Base-by-base conservation (phyloP, 2,113 vertebrate species). In the Halcyon malimbica region DNA sequence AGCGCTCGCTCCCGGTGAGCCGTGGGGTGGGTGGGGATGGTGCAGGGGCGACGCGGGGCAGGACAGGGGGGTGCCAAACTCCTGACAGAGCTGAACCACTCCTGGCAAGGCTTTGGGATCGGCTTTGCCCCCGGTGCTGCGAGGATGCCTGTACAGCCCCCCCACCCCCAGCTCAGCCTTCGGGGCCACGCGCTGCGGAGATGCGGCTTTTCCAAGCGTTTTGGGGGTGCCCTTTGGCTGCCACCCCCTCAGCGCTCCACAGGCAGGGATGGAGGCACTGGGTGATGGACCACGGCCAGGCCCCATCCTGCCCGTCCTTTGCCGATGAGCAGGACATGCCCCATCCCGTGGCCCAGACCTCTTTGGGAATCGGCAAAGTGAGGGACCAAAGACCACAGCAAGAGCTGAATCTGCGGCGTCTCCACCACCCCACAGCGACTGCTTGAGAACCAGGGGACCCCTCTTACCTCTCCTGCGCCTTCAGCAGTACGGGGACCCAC, bases 1-100 rank as follows among this genome's bases (percentile, higher is more conserved):
- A 37, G 31, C 6, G 1, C 19, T 48, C 7, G 3, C 28, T 39
- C 18, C 31, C 5, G 33, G 26, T 3, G 50, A 56, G 57, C 75
- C 29, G 50, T 4, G 5, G n/a, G 13, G 26, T 1, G 11, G 46
- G 10, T 60, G 46, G 37, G 20, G 44, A 28, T 44, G 68, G 21
- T 3, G 1, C 1, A 10, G 41, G 56, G 41, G 31, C 25, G 48
- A 46, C 2, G 0, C 1, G 1, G 46, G 51, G 44, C 8, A 28
- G 59, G 73, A 24, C 37, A 33, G 1, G 2, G 17, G 25, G 73
- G 5, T 70, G 48, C 31, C 1, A 5, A 70, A 29, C 35, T 35
- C 17, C 51, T 28, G 24, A 10, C 0, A 44, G 59, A 20, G 59
- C 67, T 24, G 17, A 16, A 16, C 26, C 0, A 2, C 18, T 59